Evolutionary conservation across 2,797 vertebrate species (phyloP).

Genomic region (Sebastes steindachneri): DNA sequence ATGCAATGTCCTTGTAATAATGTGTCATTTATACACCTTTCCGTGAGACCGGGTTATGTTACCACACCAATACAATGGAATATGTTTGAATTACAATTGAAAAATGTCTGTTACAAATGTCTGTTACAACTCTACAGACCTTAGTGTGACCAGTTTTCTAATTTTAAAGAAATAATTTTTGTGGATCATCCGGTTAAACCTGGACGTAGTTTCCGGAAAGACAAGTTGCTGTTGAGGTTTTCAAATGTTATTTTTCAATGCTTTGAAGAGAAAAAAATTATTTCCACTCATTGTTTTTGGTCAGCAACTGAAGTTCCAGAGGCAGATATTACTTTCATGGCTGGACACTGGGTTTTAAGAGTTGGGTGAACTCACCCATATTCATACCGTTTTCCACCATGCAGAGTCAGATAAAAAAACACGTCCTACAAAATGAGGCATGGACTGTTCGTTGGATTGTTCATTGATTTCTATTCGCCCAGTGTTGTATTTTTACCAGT

Average conservation of each 20-base stretch:
- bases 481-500: neutral
- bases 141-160: neutral
- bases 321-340: neutral
- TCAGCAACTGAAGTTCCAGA: neutral
- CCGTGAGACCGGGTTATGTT: neutral
- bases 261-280: neutral
- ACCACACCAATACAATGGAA: neutral
- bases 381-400: neutral
- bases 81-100: neutral
- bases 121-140: neutral
- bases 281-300: neutral
- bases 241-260: neutral
- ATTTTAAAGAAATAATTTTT: neutral
- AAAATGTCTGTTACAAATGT: neutral
- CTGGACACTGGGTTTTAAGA: neutral
- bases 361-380: neutral
- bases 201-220: neutral
- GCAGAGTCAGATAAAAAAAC: neutral
- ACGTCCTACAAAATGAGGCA: neutral
- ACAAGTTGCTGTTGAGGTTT: neutral
- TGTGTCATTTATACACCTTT: neutral
- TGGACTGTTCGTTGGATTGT: neutral
- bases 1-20: neutral
- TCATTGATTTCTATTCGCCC: neutral
- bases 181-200: neutral